Evolutionary conservation across 2,113 vertebrate genomes (phyloP).

Genomic region (Cnemophilus loriae): DNA sequence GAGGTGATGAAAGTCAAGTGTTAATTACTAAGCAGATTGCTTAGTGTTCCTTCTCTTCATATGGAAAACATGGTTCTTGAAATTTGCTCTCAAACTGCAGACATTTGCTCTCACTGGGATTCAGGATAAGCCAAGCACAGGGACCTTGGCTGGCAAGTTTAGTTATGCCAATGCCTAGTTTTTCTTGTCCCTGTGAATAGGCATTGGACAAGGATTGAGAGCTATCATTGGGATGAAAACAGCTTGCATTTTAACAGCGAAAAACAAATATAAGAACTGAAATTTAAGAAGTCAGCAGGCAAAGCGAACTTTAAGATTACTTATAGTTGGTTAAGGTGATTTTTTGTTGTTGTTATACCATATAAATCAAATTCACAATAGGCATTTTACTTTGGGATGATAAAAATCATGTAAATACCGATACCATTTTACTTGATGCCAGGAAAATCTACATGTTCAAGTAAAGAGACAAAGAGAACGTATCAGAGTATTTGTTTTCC

Average conservation of each 20-base stretch:
- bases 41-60: background rate
- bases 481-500: background rate
- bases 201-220: background rate
- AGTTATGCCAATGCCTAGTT: background rate
- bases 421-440: background rate
- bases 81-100: too few species aligned
- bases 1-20: background rate
- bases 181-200: background rate
- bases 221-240: background rate
- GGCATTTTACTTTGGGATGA: too few species aligned
- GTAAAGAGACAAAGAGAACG: background rate
- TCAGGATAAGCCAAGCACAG: background rate
- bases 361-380: background rate
- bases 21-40: background rate
- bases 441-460: background rate
- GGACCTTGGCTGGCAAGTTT: background rate
- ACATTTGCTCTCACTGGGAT: background rate
- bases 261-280: background rate
- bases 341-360: background rate
- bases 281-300: background rate
- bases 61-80: fast-evolving
- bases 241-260: background rate
- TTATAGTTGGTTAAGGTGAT: background rate
- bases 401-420: too few species aligned
- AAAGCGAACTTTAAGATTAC: background rate